Percentiles rank a stretch among this genome's conserved stretches.
phyloP scores from a whole-genome alignment of 2,888 invertebrate species.

The Dryomyza anilis region DNA sequence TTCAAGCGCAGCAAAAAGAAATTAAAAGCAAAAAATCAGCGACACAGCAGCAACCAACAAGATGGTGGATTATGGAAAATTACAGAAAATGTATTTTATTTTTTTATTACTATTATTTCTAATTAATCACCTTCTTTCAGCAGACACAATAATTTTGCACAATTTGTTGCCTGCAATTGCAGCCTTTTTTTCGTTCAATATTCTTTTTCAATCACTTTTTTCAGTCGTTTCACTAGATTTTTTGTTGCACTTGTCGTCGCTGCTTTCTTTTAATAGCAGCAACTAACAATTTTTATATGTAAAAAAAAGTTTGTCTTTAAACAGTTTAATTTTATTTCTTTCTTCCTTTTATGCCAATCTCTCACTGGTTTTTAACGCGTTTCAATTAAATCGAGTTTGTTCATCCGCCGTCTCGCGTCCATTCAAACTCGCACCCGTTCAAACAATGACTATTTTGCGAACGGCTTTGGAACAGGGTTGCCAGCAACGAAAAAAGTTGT shows the following conservation, averaged over 20 bases:
- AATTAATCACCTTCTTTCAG: slow-evolving; percentile 12
- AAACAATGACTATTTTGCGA: slow-evolving; percentile 17
- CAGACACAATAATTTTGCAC: slow-evolving; percentile 17
- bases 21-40: slow-evolving; percentile 10
- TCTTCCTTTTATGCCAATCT: background rate
- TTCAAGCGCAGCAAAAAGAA: background rate
- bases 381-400: slow-evolving; percentile 3
- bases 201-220: background rate
- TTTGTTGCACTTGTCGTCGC: slow-evolving; percentile 10
- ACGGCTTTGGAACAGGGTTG: background rate
- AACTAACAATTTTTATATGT: background rate
- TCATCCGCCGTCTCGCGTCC: background rate
- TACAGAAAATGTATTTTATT: background rate
- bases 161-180: background rate
- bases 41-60: slow-evolving; percentile 2
- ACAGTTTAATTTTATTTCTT: slow-evolving; percentile 1
- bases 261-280: background rate
- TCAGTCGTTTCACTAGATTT: background rate
- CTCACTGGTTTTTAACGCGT: slow-evolving; percentile 18
- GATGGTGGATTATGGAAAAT: slow-evolving; percentile 19
- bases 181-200: background rate
- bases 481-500: background rate
- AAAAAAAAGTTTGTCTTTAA: too few species aligned
- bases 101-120: too few species aligned
- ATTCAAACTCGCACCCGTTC: slow-evolving; percentile 1